These are phyloP conservation scores for Phoxinus phoxinus DNA, from an alignment of 2,113 vertebrate genomes.

Conservation along the genomic window DNA sequence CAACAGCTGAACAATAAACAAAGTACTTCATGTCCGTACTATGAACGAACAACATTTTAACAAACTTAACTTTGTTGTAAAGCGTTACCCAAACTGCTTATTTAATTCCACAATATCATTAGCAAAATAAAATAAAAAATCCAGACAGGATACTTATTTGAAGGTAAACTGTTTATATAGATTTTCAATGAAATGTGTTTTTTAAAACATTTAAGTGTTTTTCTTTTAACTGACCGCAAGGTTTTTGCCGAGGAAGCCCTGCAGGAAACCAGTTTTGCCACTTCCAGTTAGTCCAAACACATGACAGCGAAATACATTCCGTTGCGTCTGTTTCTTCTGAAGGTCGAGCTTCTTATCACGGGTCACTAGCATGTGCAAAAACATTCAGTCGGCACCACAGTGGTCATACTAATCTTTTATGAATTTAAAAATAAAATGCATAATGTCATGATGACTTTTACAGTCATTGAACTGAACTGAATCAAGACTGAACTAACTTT, in stretches of 20 bases:
- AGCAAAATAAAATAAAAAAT: background rate
- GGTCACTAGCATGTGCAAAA: slow-evolving; percentile 79
- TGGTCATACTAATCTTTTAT: background rate
- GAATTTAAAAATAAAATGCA: background rate
- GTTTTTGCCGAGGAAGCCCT: slow-evolving; percentile 90
- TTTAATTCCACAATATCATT: background rate
- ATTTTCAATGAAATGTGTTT: background rate
- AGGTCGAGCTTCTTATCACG: slow-evolving; percentile 97
- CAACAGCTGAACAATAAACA: background rate
- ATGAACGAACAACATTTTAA: background rate
- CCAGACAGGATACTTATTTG: background rate
- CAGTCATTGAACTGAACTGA: too few species aligned
- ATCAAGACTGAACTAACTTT: too few species aligned
- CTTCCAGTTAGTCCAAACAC: slow-evolving; percentile 89
- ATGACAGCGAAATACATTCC: slow-evolving; percentile 94
- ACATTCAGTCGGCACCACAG: background rate
- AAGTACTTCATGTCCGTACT: background rate
- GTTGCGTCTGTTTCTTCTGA: slow-evolving; percentile 96
- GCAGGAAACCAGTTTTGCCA: slow-evolving; percentile 93
- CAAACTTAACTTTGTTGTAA: background rate
- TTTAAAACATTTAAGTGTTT: background rate
- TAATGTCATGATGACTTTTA: background rate
- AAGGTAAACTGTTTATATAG: background rate
- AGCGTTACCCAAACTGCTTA: background rate
- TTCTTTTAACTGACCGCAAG: slow-evolving; percentile 77